These are phyloP conservation scores for Rhinatrema bivittatum DNA, from an alignment of 2,797 vertebrate species.

Conservation along the genomic window DNA sequence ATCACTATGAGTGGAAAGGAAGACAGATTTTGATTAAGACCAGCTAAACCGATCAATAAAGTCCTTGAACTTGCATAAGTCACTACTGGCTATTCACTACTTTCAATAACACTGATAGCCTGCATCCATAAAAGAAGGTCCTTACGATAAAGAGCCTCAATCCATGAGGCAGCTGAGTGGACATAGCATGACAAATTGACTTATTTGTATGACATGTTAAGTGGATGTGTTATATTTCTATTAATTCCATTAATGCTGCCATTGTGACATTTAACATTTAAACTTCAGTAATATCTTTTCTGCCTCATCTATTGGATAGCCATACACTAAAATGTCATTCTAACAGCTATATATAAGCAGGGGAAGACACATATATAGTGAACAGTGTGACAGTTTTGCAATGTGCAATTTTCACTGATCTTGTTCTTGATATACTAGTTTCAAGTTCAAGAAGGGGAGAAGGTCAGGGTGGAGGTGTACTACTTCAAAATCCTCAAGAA, in stretches of 20 bases:
- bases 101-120: conserved; percentile 59
- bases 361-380: conserved; percentile 1
- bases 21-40: conserved; percentile 78
- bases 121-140: conserved; percentile 41
- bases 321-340: conserved; percentile 14
- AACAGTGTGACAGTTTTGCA: neutral
- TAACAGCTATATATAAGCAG: conserved; percentile 21
- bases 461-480: conserved; percentile 40
- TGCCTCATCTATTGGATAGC: neutral
- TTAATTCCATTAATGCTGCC: neutral
- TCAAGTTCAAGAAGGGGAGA: conserved; percentile 34
- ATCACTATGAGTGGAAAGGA: conserved; percentile 75
- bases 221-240: neutral
- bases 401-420: conserved; percentile 23
- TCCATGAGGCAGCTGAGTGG: conserved; percentile 22
- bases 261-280: neutral
- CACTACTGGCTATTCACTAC: conserved; percentile 54
- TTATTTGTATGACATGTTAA: neutral
- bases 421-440: conserved; percentile 19
- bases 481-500: conserved; percentile 49
- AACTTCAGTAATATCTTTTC: conserved; percentile 1
- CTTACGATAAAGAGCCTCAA: conserved; percentile 17
- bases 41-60: conserved; percentile 73
- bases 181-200: conserved; percentile 30
- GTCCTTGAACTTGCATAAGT: conserved; percentile 84